Evolutionary conservation across 2,888 invertebrate genomes (phyloP), one percentile per base, ranked within the genome.

Genomic region (Harpagoxenus sublaevis): DNA sequence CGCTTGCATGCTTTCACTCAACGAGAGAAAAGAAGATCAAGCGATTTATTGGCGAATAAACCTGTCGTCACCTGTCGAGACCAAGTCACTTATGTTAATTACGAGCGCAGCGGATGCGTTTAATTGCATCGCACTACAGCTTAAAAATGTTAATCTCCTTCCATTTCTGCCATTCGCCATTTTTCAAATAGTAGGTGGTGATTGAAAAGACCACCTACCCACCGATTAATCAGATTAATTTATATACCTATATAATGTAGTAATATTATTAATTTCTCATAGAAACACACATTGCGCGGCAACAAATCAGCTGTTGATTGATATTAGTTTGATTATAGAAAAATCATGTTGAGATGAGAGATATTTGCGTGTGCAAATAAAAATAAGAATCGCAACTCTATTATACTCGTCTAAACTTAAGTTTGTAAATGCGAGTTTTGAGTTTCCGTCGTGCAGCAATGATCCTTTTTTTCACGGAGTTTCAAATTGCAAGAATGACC

Each of bases 1-100:
- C 65, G 12, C 18, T 60, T 18, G 31, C 35, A n/a, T n/a, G n/a
- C 71, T 73, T 73, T 73, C 31, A 73, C 31, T 5, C 35, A 35
- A 51, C 39, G 18, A 4, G 15, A 62, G 3, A 62, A 31, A 23
- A 65, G 51, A 10, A 77, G 18, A 39, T 62, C 62, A 23, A 75
- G 28, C 65, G 28, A 77, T 65, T 28, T 60, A 42, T 60, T 12
- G 5, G 35, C 35, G 4, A 48, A 53, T 65, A 65, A 75, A 77
- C 3, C 39, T 28, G 23, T 23, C 23, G 23, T 23, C 23, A 23
- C 23, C 23, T 23, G 39, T 65, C 51, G 12, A 42, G 65, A 53
- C 2, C 23, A 42, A 65, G 18, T 65, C 31, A 28, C 62, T 65
- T 23, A 23, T 23, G 23, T 23, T 65, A 65, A 65, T 42, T 65